phyloP scores from a whole-genome alignment of 2,888 invertebrate genomes.

The Chaetogeoica ovagalla region DNA sequence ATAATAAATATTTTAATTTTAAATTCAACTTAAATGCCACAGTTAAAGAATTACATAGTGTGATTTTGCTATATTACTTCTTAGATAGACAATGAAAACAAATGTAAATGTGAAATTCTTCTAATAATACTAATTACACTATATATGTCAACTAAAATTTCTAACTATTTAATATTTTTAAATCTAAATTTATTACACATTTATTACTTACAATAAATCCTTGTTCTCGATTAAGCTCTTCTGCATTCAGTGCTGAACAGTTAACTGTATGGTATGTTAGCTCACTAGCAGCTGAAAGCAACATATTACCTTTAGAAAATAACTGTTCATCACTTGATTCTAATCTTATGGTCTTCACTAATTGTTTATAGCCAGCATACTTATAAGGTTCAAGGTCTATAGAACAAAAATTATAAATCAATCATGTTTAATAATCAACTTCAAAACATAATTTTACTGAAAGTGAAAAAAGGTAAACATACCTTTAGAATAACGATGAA shows the following conservation, averaged over 20 bases:
- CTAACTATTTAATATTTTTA: background rate
- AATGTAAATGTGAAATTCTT: too few relatives aligned
- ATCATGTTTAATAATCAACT: background rate
- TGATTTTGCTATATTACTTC: too few relatives aligned
- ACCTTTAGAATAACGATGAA: constrained; percentile 87
- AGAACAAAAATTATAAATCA: constrained; percentile 7
- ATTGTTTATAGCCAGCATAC: constrained; percentile 97
- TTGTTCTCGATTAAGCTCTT: constrained; percentile 91
- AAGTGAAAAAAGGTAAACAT: too few relatives aligned
- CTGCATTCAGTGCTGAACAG: constrained; percentile 96
- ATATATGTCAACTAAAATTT: too few relatives aligned
- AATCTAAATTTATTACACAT: background rate
- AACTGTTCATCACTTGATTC: constrained; percentile 92
- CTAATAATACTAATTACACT: too few relatives aligned
- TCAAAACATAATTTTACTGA: background rate
- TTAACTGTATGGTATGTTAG: constrained; percentile 94
- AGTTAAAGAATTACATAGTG: too few relatives aligned
- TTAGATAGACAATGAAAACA: too few relatives aligned
- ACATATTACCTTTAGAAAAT: constrained; percentile 81
- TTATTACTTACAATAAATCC: constrained; percentile 73
- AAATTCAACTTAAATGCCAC: too few relatives aligned
- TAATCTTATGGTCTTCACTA: constrained; percentile 90
- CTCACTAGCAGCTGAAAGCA: constrained; percentile 90
- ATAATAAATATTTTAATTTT: too few relatives aligned
- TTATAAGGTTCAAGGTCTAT: constrained; percentile 82